phyloP scores from a whole-genome alignment of 2,888 invertebrate genomes.

The Drosophila tripunctata region DNA sequence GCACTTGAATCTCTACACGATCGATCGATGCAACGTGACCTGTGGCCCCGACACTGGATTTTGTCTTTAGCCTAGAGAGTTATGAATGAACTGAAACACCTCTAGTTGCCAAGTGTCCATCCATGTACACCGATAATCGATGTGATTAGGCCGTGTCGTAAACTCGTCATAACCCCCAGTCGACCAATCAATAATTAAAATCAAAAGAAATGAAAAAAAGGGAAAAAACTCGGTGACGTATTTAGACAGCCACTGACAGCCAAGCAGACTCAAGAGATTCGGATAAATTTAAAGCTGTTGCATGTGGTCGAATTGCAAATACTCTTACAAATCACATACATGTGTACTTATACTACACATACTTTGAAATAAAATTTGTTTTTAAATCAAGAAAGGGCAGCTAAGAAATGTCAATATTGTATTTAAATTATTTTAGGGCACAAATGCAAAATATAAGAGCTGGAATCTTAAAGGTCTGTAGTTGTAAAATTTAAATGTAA shows the following conservation, averaged over 20 bases:
- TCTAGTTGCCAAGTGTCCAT: conserved; percentile 54
- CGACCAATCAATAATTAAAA: conserved; percentile 67
- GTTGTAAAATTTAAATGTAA: no score
- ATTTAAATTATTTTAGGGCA: no score
- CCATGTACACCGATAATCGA: conserved; percentile 72
- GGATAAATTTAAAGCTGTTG: not conserved
- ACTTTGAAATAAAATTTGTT: no score
- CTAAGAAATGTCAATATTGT: no score
- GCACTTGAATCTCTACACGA: conserved; percentile 57
- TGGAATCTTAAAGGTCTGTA: no score
- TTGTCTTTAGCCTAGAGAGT: conserved; percentile 17
- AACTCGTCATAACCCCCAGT: conserved; percentile 52
- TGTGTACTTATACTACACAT: no score
- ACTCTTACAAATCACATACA: conserved; percentile 4
- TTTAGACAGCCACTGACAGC: conserved; percentile 72
- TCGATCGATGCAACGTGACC: conserved; percentile 78
- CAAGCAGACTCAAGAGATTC: conserved; percentile 49
- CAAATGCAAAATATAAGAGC: no score
- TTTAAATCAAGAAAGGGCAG: no score
- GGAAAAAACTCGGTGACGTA: conserved; percentile 60
- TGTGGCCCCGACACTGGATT: conserved; percentile 58
- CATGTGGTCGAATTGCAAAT: conserved; percentile 14
- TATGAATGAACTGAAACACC: conserved; percentile 59
- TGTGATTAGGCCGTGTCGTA: conserved; percentile 75
- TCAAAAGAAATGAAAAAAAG: conserved; percentile 21